Evolutionary conservation across 2,113 vertebrate genomes (phyloP).

Genomic region (Heterochromis multidens): DNA sequence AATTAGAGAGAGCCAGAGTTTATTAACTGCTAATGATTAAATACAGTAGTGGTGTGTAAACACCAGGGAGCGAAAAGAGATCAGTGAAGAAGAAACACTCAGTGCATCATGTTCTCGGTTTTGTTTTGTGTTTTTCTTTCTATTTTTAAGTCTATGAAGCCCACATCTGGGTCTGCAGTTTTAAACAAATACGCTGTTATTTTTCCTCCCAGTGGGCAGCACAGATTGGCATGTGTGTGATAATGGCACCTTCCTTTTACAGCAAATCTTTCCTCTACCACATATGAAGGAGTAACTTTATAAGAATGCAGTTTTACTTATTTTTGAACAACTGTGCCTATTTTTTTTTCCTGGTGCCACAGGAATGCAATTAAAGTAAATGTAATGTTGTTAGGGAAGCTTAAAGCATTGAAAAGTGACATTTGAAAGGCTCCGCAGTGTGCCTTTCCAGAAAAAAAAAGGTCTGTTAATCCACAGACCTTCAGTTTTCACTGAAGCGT

Average conservation of each 20-base stretch:
- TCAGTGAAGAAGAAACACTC: not conserved
- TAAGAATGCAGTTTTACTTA: not conserved
- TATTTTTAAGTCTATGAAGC: not conserved
- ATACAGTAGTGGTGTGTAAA: not conserved
- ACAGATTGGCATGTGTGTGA: not conserved
- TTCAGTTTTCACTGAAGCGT: not conserved
- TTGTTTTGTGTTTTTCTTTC: not conserved
- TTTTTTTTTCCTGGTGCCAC: not conserved
- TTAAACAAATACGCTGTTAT: not conserved
- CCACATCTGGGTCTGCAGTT: not conserved
- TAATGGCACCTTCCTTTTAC: not conserved
- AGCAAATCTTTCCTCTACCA: not conserved
- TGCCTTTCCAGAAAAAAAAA: not conserved
- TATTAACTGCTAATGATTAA: not conserved
- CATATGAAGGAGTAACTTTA: not conserved
- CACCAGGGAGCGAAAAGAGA: not conserved
- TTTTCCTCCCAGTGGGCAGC: not conserved
- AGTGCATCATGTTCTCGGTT: not conserved
- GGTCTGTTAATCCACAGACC: constrained; percentile 18
- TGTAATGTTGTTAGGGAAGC: not conserved
- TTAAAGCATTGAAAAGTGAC: not conserved
- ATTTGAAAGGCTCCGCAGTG: constrained; percentile 8
- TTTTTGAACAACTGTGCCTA: not conserved
- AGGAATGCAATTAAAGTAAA: not conserved
- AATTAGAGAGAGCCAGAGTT: not conserved